phyloP scores from a whole-genome alignment of 2,797 vertebrate species.

The Tapirus indicus region DNA sequence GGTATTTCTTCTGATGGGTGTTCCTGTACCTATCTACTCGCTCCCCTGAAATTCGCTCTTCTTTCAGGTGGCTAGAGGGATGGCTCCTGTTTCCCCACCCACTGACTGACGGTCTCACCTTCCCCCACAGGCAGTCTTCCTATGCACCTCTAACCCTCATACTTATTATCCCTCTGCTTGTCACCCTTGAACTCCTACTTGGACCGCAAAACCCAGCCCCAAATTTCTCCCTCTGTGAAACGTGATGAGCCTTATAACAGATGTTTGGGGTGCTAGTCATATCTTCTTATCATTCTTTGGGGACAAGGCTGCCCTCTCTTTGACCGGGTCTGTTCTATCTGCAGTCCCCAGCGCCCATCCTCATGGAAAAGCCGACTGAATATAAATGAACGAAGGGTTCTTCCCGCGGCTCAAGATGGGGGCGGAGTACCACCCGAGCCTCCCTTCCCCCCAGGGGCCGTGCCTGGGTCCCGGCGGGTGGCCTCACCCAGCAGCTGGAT shows the following conservation, averaged over 20 bases:
- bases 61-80: not conserved
- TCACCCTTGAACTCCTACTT: not conserved
- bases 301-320: not conserved
- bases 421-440: rapidly evolving
- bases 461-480: rapidly evolving
- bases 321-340: not conserved
- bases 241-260: not conserved
- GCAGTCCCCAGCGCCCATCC: not conserved
- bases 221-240: not conserved
- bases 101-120: not conserved
- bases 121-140: not conserved
- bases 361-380: not conserved
- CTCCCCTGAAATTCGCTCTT: not conserved
- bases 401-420: not conserved
- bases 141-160: not conserved
- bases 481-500: constrained; percentile 89
- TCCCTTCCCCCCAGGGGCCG: too few relatives aligned
- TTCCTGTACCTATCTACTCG: not conserved
- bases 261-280: not conserved
- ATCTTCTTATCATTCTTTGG: not conserved
- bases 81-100: not conserved
- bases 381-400: not conserved
- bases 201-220: not conserved
- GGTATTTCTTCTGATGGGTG: not conserved
- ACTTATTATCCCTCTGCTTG: not conserved